Conservation (phyloP, 2,113 vertebrate genomes). For the Carollia perspicillata region DNA sequence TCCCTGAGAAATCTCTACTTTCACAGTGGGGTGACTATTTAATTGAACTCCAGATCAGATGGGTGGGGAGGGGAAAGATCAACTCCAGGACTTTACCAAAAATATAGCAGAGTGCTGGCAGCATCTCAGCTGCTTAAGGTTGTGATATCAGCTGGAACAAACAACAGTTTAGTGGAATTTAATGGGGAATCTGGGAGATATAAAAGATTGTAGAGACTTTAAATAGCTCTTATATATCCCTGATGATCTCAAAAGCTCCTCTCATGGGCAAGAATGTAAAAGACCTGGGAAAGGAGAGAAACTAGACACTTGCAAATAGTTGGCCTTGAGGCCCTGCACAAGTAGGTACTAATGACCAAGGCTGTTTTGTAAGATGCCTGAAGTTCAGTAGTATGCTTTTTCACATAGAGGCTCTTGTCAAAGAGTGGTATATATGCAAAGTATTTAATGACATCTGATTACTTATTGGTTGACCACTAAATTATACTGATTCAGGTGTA, state of each 20-base stretch:
- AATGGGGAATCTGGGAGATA: neutral
- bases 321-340: neutral
- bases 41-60: neutral
- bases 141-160: neutral
- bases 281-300: neutral
- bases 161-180: neutral
- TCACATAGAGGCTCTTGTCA: neutral
- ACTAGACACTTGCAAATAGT: accelerated
- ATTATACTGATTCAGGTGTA: neutral
- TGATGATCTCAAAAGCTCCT: neutral
- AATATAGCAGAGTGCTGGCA: neutral
- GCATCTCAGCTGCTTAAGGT: neutral
- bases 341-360: neutral
- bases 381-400: neutral
- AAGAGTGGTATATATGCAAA: accelerated
- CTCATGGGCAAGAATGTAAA: accelerated
- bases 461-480: neutral
- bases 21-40: neutral
- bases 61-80: neutral
- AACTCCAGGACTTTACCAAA: neutral
- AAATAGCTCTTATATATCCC: neutral
- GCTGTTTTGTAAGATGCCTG: neutral
- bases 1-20: neutral
- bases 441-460: neutral
- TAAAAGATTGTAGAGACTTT: neutral